phyloP scores from a whole-genome alignment of 35 echinoderm and acorn worm species.

The Amphiura filiformis region DNA sequence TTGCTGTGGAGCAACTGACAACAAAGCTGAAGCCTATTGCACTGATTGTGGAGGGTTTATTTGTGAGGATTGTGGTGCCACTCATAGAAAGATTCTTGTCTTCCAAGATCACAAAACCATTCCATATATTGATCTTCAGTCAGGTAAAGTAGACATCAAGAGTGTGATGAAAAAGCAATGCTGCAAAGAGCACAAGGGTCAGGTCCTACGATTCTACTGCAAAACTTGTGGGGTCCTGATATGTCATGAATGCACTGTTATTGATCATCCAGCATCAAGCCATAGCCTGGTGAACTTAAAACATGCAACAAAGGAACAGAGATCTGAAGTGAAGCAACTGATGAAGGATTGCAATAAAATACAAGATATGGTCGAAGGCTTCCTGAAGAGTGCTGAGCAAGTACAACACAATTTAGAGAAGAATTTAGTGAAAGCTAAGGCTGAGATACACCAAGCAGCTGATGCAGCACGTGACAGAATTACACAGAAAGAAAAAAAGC shows the following conservation, averaged over 20 bases:
- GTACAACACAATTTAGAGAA: background rate
- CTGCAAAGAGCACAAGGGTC: background rate
- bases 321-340: background rate
- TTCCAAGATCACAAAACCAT: background rate
- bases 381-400: background rate
- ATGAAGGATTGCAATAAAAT: background rate
- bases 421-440: background rate
- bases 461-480: too few relatives aligned
- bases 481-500: too few relatives aligned
- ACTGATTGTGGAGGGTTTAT: background rate
- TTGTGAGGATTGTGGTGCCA: background rate
- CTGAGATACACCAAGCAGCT: background rate
- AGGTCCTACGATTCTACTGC: background rate
- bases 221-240: background rate
- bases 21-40: background rate
- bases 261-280: background rate
- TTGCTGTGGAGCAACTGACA: background rate
- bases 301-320: background rate
- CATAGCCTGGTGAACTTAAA: background rate
- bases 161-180: background rate
- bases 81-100: background rate
- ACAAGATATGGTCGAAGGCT: background rate
- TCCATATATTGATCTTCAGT: background rate
- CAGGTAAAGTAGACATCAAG: background rate
- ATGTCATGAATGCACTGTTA: background rate